These are phyloP conservation scores for Ypsolopha sequella DNA, from an alignment of 2,888 invertebrate species.

Conservation along the genomic window DNA sequence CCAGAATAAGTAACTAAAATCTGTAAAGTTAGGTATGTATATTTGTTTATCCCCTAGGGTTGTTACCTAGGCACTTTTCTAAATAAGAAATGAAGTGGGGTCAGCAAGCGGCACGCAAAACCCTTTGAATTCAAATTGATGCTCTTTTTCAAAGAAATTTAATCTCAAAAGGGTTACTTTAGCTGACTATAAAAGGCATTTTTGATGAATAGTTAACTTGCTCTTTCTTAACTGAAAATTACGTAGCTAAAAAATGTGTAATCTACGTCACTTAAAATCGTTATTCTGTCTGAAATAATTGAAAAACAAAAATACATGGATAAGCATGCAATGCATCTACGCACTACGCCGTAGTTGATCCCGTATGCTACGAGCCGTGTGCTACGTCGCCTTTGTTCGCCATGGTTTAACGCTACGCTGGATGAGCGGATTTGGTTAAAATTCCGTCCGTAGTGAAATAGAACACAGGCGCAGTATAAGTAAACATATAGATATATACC, in stretches of 20 bases:
- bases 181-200: not conserved
- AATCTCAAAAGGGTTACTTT: not conserved
- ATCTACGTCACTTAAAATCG: too few relatives aligned
- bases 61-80: constrained; percentile 1
- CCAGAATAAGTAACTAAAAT: not conserved
- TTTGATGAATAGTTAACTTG: not conserved
- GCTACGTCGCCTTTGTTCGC: too few relatives aligned
- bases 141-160: not conserved
- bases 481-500: too few relatives aligned
- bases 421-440: too few relatives aligned
- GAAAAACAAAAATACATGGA: too few relatives aligned
- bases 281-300: too few relatives aligned
- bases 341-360: too few relatives aligned
- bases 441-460: too few relatives aligned
- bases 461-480: too few relatives aligned
- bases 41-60: not conserved
- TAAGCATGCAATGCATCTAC: too few relatives aligned
- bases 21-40: not conserved
- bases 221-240: not conserved
- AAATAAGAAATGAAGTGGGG: constrained; percentile 1
- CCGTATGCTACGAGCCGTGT: too few relatives aligned
- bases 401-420: too few relatives aligned
- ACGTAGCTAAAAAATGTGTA: not conserved
- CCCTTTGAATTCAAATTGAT: not conserved
- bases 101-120: not conserved